Percentiles rank a stretch among this genome's conserved stretches.
These are phyloP conservation scores for Helleia helle DNA, from an alignment of 2,888 invertebrate genomes.

Conservation along the genomic window DNA sequence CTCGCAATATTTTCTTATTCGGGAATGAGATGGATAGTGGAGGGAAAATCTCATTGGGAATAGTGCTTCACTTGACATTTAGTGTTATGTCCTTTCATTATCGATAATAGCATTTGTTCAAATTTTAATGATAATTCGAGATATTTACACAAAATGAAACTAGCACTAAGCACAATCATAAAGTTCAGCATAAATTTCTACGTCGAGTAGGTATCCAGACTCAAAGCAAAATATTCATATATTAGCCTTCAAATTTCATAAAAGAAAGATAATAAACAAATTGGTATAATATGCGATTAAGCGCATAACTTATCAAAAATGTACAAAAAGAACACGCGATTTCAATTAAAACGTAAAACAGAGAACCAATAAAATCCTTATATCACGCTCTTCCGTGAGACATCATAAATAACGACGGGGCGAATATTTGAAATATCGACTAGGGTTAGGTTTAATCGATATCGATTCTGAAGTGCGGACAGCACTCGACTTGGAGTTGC, in stretches of 20 bases:
- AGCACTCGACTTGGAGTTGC: slow-evolving; percentile 35
- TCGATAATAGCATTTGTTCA: too few relatives aligned
- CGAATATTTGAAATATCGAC: slow-evolving; percentile 37
- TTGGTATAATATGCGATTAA: too few relatives aligned
- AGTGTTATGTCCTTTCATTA: too few relatives aligned
- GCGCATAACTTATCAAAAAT: slow-evolving; percentile 25
- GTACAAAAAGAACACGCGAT: slow-evolving; percentile 35
- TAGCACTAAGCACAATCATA: too few relatives aligned
- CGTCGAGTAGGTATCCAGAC: too few relatives aligned
- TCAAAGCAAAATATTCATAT: too few relatives aligned
- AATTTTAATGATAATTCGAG: too few relatives aligned
- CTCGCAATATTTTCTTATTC: slow-evolving; percentile 44
- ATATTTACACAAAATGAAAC: too few relatives aligned
- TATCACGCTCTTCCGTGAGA: slow-evolving; percentile 40
- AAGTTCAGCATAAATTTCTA: too few relatives aligned
- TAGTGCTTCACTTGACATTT: slow-evolving; percentile 35
- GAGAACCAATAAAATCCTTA: slow-evolving; percentile 42
- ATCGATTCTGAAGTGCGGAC: slow-evolving; percentile 24
- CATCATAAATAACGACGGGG: slow-evolving; percentile 40
- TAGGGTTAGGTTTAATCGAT: slow-evolving; percentile 27
- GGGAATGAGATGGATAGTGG: slow-evolving; percentile 55
- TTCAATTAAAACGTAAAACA: slow-evolving; percentile 43
- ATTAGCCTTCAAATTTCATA: too few relatives aligned
- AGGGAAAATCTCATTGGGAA: slow-evolving; percentile 55
- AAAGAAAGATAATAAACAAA: neutral